Evolutionary conservation across 2,888 invertebrate genomes (phyloP).

Genomic region (Synanthedon andrenaeformis): DNA sequence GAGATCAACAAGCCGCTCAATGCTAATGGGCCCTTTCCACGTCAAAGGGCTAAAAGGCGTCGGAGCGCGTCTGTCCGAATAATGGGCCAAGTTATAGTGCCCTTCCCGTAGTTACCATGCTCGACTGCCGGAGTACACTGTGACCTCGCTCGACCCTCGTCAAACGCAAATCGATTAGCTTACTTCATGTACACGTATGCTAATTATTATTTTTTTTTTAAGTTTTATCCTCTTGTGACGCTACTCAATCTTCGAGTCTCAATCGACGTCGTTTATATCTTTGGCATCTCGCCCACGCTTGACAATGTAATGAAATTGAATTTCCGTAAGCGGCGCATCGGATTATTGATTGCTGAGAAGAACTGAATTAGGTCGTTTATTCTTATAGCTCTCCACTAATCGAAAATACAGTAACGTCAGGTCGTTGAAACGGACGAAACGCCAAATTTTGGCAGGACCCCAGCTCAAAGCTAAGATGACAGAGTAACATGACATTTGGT

Average conservation of each 20-base stretch:
- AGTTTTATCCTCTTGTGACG: slow-evolving; percentile 25
- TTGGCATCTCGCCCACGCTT: slow-evolving; percentile 34
- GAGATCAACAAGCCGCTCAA: slow-evolving; percentile 63
- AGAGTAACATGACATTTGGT: slow-evolving; percentile 20
- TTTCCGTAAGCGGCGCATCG: slow-evolving; percentile 34
- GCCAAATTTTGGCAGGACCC: slow-evolving; percentile 20
- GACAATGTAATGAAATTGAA: slow-evolving; percentile 29
- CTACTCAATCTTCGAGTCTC: slow-evolving; percentile 24
- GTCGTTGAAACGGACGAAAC: slow-evolving; percentile 12
- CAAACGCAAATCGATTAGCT: slow-evolving; percentile 62
- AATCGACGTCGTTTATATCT: slow-evolving; percentile 34
- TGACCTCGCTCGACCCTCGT: slow-evolving; percentile 60
- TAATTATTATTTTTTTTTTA: slow-evolving; percentile 57
- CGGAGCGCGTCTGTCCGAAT: slow-evolving; percentile 63
- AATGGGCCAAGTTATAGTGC: slow-evolving; percentile 55
- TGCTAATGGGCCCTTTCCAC: slow-evolving; percentile 64
- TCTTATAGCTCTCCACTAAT: slow-evolving; percentile 20
- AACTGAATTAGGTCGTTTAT: slow-evolving; percentile 25
- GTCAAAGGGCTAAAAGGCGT: slow-evolving; percentile 67
- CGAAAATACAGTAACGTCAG: slow-evolving; percentile 12
- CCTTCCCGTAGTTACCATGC: slow-evolving; percentile 20
- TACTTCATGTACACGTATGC: slow-evolving; percentile 33
- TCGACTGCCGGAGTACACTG: slow-evolving; percentile 26
- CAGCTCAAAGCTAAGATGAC: slow-evolving; percentile 7
- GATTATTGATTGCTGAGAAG: slow-evolving; percentile 32